phyloP scores from a whole-genome alignment of 2,797 vertebrate genomes.

The Myotis daubentonii region DNA sequence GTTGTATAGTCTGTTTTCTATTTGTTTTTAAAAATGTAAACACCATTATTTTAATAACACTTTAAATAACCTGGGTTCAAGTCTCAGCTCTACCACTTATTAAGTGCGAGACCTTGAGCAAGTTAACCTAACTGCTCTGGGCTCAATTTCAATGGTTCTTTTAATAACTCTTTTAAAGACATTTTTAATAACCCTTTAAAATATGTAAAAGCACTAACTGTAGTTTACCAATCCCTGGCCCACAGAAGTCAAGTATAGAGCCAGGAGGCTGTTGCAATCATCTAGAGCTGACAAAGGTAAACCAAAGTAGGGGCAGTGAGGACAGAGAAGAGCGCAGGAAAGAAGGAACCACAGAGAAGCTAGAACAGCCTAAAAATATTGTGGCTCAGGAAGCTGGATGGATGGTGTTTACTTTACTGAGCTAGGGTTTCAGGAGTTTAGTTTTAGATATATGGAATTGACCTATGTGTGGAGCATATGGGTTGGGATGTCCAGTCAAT shows the following conservation, averaged over 20 bases:
- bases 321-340: background rate
- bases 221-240: background rate
- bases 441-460: background rate
- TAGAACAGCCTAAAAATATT: background rate
- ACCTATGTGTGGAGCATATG: background rate
- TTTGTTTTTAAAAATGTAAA: constrained; percentile 7
- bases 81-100: background rate
- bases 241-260: background rate
- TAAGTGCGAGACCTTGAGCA: background rate
- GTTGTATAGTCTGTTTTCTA: background rate
- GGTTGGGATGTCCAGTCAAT: background rate
- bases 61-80: background rate
- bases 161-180: constrained; percentile 26
- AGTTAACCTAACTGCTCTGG: background rate
- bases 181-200: constrained; percentile 28
- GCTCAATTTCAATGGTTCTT: constrained; percentile 29
- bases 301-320: background rate
- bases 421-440: background rate
- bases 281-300: background rate
- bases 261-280: background rate
- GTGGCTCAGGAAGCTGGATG: background rate
- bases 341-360: background rate
- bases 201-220: background rate
- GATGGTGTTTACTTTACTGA: background rate
- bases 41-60: background rate